Evolutionary conservation across 2,797 vertebrate genomes (phyloP), one percentile per base, ranked within the genome.

Genomic region (Uromys caudimaculatus): DNA sequence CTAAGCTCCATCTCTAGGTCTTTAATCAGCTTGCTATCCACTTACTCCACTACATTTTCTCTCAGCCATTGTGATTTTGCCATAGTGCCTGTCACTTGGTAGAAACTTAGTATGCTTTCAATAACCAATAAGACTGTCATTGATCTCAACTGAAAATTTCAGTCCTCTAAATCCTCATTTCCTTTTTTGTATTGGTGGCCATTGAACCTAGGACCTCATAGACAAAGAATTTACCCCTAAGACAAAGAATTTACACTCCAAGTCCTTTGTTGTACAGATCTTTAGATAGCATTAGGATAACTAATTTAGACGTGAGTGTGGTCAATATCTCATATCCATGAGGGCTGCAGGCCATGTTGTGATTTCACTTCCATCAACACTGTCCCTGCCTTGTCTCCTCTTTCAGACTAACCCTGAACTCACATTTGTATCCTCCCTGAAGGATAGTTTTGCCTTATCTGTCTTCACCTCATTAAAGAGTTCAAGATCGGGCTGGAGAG

Each of bases 341-440:
- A 54, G 56, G 38, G 60, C 67, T 82, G 11, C 52, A 35, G 84
- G 50, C 29, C 38, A 8, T 12, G 8, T 44, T 47, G 0, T 38
- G 75, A 73, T 84, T 96, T 76, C 67, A 79, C 79, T 90, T 82
- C 91, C 85, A 41, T 23, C 62, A 73, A 32, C 35, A 41, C 69
- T 86, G n/a, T 76, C 38, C 90, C 75, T 89, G 81, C 27, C 75
- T 75, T 78, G 1, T n/a, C 62, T 75, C 78, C 54, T 84, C 91
- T 94, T 27, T 73, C 91, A 92, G 73, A 54, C 58, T 52, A 79
- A 75, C 11, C 38, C 84, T 81, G 79, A 56, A 41, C 58, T 84
- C 35, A 9, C 50, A 32, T 93, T 56, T 90, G n/a, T 38, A 83
- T 84, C 92, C 75, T 62, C 60, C 16, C 32, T 6, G 12, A 19